Evolutionary conservation across 2,888 invertebrate species (phyloP), one percentile per base, ranked within the genome.

Genomic region (Microctonus brassicae): DNA sequence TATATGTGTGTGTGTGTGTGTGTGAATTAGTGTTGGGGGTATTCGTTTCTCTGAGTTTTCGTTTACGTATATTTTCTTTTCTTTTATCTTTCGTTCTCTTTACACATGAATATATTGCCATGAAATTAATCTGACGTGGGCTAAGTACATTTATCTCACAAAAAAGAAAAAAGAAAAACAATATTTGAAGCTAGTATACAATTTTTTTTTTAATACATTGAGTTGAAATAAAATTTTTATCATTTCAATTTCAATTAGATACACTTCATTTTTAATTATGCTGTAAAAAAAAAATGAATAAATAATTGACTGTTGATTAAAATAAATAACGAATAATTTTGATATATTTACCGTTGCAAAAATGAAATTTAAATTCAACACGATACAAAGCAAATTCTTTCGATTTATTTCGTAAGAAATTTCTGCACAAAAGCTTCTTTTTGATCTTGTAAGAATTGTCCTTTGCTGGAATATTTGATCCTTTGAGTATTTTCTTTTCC

Each of bases 321-420:
- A n/a, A n/a, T n/a, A n/a, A n/a, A n/a, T n/a, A n/a, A n/a, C n/a
- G n/a, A n/a, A n/a, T n/a, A n/a, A n/a, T n/a, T n/a, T n/a, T n/a
- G n/a, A n/a, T n/a, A n/a, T 29, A 33, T 47, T 29, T 64, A 33
- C 47, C 3, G 33, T 52, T 29, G 26, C 64, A 20, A 52, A 64
- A 52, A 13, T 52, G 53, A 26, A 29, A 52, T 64, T 62, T 62
- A 42, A 42, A n/a, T 22, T 22, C 13, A 34, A 60, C 20, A 24
- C 39, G 11, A 42, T 22, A 62, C 62, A 62, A 62, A 42, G 52
- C 53, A 52, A 64, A 34, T 60, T 20, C 7, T 29, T 29, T 7
- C 29, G 3, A 5, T 29, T 29, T 29, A 5, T 29, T 29, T 29
- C 7, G 22, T 20, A 22, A 17, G 10, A 55, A 55, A 9, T 55